A percentile compares a stretch with the other conserved stretches of the same genome.
Conservation (phyloP, 2,113 vertebrate genomes). For the Heloderma charlesbogerti region DNA sequence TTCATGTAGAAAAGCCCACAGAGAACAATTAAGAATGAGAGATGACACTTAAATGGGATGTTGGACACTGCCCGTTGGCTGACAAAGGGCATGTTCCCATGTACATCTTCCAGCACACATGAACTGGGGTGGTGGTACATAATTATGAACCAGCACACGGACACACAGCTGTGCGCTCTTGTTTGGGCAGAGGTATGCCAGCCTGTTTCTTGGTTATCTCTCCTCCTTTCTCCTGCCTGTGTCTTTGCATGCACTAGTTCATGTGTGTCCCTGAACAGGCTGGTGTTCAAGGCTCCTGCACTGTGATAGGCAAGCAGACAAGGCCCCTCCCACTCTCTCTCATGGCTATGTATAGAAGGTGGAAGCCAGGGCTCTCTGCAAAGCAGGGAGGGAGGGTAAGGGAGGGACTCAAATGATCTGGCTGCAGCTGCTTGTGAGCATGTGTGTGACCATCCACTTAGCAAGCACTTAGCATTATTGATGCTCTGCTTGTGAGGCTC, state of each 20-base stretch:
- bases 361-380: not conserved
- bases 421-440: not conserved
- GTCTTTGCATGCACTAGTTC: not conserved
- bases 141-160: not conserved
- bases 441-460: no score
- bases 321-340: not conserved
- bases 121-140: not conserved
- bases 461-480: constrained; percentile 22
- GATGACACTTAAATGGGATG: not conserved
- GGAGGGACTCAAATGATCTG: not conserved
- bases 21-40: not conserved
- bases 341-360: constrained; percentile 59
- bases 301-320: not conserved
- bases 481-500: constrained; percentile 17
- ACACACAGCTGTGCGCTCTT: not conserved
- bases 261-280: not conserved
- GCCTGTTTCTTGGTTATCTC: not conserved
- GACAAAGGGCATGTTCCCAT: no score
- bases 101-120: not conserved
- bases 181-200: not conserved
- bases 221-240: not conserved
- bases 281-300: not conserved
- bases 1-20: no score
- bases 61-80: no score
- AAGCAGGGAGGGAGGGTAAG: not conserved